Evolutionary conservation across 2,888 invertebrate genomes (phyloP), one percentile per base, ranked within the genome.

Genomic region (Pseudococcus longispinus): DNA sequence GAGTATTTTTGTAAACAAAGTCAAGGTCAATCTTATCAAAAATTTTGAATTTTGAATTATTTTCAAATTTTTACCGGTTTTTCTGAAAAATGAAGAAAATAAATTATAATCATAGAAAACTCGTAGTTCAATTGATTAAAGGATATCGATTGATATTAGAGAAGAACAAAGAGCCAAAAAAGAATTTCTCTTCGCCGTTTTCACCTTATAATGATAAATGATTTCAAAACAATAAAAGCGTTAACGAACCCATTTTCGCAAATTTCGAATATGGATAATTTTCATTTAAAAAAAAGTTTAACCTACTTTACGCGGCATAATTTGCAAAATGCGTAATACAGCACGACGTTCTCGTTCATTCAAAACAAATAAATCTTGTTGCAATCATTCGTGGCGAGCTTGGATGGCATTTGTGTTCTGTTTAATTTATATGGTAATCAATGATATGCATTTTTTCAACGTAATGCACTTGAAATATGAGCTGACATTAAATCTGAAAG

Each of bases 391-490:
- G 18, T 29, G 15, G 13, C 15, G 9, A 70, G 29, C 26, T 15
- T 8, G 18, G 70, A 70, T 18, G 70, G 18, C 60, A 60, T 60
- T 23, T n/a, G 13, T 11, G 26, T 20, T 65, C 11, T 13, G n/a
- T 37, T 65, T 65, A 65, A 65, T 65, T 65, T 65, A 70, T 70
- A 70, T 70, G 70, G 70, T 70, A 70, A 70, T 70, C 70, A 18
- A 70, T 70, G 29, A 70, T 70, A 70, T 20, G 70, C 29, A 70
- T 70, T 70, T 70, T n/a, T 70, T 70, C 70, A 70, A 70, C 70
- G 15, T 60, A n/a, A n/a, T 70, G 70, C 70, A 29, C 70, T 70
- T 70, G 70, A 70, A 70, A 70, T 70, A 70, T 29, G 70, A 70
- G 15, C 70, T 18, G 70, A 70, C 70, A 70, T 70, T 70, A 70